These are phyloP conservation scores for Pseudanteris insignis DNA, from an alignment of 2,888 invertebrate species.

Conservation along the genomic window DNA sequence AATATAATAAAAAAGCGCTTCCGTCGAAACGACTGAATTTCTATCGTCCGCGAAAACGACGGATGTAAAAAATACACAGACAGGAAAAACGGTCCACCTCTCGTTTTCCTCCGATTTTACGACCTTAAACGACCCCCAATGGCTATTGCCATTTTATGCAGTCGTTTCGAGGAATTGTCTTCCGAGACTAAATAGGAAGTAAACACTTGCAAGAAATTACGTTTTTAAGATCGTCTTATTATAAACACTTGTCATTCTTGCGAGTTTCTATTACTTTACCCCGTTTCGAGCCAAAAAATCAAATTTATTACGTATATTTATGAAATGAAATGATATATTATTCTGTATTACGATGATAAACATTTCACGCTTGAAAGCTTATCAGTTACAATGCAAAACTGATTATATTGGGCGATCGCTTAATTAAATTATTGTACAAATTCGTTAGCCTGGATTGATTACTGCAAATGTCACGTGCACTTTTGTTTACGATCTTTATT, in stretches of 20 bases:
- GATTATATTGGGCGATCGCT: no score
- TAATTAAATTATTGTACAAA: no score
- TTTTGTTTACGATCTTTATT: no score
- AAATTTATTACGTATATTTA: no score
- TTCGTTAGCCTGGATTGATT: no score
- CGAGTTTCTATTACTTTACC: no score
- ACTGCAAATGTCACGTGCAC: no score
- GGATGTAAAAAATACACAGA: slow-evolving; percentile 35
- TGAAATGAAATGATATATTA: no score
- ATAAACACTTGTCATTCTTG: slow-evolving; percentile 15
- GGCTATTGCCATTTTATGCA: slow-evolving; percentile 40
- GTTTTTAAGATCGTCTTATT: slow-evolving; percentile 31
- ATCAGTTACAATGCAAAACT: no score
- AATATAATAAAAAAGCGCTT: slow-evolving; percentile 42
- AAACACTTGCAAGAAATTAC: slow-evolving; percentile 37
- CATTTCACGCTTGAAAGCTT: no score
- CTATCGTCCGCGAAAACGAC: slow-evolving; percentile 41
- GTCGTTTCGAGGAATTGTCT: slow-evolving; percentile 36
- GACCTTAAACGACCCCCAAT: slow-evolving; percentile 38
- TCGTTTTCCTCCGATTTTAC: slow-evolving; percentile 36
- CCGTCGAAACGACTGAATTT: slow-evolving; percentile 44
- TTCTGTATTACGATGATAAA: no score
- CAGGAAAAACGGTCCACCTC: slow-evolving; percentile 27
- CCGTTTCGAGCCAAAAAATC: no score
- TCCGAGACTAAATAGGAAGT: slow-evolving; percentile 40